Percentiles rank a stretch among this genome's conserved stretches.
phyloP scores from a whole-genome alignment of 2,113 vertebrate genomes.

The Oxygymnocypris stewartii region DNA sequence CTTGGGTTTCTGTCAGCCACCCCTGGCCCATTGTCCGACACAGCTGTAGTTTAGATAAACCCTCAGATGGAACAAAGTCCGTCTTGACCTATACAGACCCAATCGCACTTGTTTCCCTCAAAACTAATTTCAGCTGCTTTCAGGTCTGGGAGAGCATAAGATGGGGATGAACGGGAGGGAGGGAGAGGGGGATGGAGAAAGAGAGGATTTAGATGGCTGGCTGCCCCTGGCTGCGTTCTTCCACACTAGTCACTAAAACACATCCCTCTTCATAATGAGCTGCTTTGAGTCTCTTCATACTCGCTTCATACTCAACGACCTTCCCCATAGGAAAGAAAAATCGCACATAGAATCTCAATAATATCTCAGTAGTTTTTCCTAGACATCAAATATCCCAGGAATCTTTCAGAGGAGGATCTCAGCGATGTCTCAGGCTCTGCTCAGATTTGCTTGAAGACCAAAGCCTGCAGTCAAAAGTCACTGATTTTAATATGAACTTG shows the following conservation, averaged over 20 bases:
- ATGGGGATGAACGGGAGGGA: constrained; percentile 74
- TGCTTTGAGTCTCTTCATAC: constrained; percentile 19
- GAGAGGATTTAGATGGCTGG: constrained; percentile 86
- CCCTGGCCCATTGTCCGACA: constrained; percentile 88
- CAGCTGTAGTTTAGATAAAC: constrained; percentile 95
- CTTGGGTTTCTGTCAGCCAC: constrained; percentile 94
- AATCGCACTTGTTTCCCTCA: constrained; percentile 83
- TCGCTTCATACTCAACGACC: neutral
- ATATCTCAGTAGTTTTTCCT: constrained; percentile 7
- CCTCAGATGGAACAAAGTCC: constrained; percentile 97
- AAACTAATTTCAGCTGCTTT: constrained; percentile 83
- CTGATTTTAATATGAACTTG: neutral
- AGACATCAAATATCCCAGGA: neutral
- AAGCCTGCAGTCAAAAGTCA: neutral
- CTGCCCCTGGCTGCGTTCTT: constrained; percentile 74
- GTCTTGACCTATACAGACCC: constrained; percentile 92
- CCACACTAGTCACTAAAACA: constrained; percentile 72
- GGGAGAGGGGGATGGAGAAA: constrained; percentile 75
- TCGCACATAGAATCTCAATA: neutral
- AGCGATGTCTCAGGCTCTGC: neutral
- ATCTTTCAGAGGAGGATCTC: neutral
- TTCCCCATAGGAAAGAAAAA: neutral
- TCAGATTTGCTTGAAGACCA: neutral
- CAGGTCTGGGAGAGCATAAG: constrained; percentile 74
- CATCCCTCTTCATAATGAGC: constrained; percentile 58